Evolutionary conservation across 2,113 vertebrate species (phyloP).

Genomic region (Lepus americanus): DNA sequence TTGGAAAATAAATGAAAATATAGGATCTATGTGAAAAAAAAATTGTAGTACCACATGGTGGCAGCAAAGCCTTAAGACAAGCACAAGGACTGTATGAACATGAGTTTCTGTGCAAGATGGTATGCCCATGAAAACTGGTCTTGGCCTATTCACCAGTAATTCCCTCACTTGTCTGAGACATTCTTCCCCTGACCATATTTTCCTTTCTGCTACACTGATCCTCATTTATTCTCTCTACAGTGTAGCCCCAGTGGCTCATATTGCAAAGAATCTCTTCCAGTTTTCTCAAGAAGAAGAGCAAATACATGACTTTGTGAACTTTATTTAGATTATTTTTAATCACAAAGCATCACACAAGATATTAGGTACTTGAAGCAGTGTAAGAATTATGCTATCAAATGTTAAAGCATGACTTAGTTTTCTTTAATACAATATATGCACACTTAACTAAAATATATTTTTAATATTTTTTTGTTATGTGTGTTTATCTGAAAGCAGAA

Average conservation of each 20-base stretch:
- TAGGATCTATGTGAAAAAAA: not conserved
- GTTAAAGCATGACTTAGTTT: not conserved
- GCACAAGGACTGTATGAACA: not conserved
- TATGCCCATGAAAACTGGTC: no score
- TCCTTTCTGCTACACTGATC: not conserved
- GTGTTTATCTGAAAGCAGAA: no score
- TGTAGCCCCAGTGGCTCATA: not conserved
- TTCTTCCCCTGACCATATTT: not conserved
- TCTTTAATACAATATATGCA: not conserved
- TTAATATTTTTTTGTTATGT: no score
- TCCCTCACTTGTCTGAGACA: not conserved
- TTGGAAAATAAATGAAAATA: not conserved
- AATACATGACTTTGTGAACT: not conserved
- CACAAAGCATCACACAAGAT: not conserved
- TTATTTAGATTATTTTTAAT: not conserved
- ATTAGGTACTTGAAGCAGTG: not conserved
- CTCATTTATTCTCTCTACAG: not conserved
- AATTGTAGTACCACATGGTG: not conserved
- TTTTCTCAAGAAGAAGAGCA: not conserved
- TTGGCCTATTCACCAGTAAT: not conserved
- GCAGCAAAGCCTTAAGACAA: not conserved
- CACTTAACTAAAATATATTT: not conserved
- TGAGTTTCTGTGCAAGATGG: rapidly evolving
- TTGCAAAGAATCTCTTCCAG: not conserved
- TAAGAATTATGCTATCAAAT: not conserved